phyloP scores from a whole-genome alignment of 2,113 vertebrate species.

The Xerus inauris region DNA sequence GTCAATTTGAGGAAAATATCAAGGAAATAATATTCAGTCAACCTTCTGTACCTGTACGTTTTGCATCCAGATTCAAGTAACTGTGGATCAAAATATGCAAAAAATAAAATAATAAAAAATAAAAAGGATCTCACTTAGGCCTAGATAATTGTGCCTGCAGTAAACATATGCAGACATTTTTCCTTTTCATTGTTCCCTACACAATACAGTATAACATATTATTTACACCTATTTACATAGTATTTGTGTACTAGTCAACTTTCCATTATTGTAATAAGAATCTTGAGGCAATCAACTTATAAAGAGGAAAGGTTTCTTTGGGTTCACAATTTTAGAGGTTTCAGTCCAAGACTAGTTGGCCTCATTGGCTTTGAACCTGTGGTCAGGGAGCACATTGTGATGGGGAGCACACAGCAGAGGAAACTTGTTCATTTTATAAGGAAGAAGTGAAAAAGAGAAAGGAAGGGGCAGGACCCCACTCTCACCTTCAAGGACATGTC shows the following conservation, averaged over 20 bases:
- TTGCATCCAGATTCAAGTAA: background rate
- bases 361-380: fast-evolving
- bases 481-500: background rate
- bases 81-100: background rate
- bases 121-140: no score
- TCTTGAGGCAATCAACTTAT: background rate
- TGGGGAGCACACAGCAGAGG: background rate
- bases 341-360: no score
- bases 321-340: no score
- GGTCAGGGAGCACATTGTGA: background rate
- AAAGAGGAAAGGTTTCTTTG: background rate
- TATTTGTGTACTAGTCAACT: background rate
- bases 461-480: background rate
- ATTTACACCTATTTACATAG: background rate
- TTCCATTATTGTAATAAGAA: background rate
- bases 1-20: background rate
- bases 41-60: background rate
- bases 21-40: background rate
- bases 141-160: background rate
- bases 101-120: background rate
- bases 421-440: background rate
- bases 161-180: background rate
- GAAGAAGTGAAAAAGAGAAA: background rate
- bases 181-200: background rate
- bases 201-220: background rate